phyloP scores from a whole-genome alignment of 2,113 vertebrate species.

The Orycteropus afer region DNA sequence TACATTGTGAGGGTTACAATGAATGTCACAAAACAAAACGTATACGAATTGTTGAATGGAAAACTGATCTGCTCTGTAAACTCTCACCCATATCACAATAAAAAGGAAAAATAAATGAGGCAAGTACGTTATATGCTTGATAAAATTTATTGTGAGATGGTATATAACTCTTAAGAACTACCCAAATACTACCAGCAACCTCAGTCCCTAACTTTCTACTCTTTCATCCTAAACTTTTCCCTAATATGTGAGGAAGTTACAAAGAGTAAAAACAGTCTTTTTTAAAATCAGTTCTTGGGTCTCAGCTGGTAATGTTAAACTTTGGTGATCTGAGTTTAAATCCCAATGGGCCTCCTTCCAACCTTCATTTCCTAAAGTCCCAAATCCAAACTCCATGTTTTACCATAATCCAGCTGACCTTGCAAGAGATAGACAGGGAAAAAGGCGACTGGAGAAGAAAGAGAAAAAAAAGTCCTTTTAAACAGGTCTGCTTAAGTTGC shows the following conservation, averaged over 20 bases:
- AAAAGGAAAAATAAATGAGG: too few relatives aligned
- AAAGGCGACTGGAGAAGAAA: not conserved
- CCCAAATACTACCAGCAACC: not conserved
- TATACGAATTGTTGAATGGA: too few relatives aligned
- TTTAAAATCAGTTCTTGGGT: not conserved
- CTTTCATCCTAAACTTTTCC: not conserved
- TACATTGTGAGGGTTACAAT: too few relatives aligned
- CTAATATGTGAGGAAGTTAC: not conserved
- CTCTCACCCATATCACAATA: too few relatives aligned
- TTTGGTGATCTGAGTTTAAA: not conserved
- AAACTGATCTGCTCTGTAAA: too few relatives aligned
- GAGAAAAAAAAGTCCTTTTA: not conserved
- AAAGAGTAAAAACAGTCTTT: not conserved
- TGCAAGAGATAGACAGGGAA: not conserved
- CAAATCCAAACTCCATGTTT: not conserved
- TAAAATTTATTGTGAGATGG: not conserved
- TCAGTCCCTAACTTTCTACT: not conserved
- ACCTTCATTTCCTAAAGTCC: not conserved
- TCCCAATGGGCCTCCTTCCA: not conserved
- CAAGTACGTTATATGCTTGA: not conserved
- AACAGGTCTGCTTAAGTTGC: not conserved
- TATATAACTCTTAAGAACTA: slow-evolving; percentile 6
- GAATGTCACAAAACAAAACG: too few relatives aligned
- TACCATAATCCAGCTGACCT: not conserved
- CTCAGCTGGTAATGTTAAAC: not conserved